Evolutionary conservation across 2,113 vertebrate genomes (phyloP).

Genomic region (Brienomyrus brachyistius): DNA sequence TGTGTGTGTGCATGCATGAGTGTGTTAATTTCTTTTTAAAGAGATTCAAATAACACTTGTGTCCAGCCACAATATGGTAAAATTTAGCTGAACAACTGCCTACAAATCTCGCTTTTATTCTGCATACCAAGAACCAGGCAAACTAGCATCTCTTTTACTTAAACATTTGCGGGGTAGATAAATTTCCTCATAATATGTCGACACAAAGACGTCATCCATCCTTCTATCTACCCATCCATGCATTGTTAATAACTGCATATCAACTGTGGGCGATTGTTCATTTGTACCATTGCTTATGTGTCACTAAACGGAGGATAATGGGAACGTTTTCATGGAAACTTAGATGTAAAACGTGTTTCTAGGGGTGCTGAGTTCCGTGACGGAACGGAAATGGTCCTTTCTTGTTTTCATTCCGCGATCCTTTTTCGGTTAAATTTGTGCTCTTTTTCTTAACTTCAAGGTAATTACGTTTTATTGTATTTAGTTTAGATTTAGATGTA

Average conservation of each 20-base stretch:
- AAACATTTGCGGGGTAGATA: background rate
- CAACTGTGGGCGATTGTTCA: background rate
- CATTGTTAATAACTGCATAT: background rate
- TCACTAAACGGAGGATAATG: background rate
- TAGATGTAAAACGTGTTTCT: background rate
- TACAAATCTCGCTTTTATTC: too few relatives aligned
- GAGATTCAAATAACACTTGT: background rate
- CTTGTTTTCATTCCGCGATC: slow-evolving; percentile 33
- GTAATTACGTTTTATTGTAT: background rate
- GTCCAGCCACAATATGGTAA: background rate
- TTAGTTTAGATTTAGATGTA: background rate
- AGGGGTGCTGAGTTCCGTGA: background rate
- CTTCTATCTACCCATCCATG: background rate
- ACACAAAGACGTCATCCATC: background rate
- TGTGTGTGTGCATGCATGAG: background rate
- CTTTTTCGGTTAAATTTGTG: background rate
- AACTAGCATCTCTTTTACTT: background rate
- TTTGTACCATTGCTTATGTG: background rate
- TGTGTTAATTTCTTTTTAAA: too few relatives aligned
- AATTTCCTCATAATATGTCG: background rate
- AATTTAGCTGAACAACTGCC: background rate
- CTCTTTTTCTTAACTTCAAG: background rate
- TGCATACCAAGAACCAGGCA: background rate
- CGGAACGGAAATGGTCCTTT: slow-evolving; percentile 33
- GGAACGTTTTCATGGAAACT: background rate